Conservation (phyloP, 2,888 invertebrate genomes). For the Muscina levida region DNA sequence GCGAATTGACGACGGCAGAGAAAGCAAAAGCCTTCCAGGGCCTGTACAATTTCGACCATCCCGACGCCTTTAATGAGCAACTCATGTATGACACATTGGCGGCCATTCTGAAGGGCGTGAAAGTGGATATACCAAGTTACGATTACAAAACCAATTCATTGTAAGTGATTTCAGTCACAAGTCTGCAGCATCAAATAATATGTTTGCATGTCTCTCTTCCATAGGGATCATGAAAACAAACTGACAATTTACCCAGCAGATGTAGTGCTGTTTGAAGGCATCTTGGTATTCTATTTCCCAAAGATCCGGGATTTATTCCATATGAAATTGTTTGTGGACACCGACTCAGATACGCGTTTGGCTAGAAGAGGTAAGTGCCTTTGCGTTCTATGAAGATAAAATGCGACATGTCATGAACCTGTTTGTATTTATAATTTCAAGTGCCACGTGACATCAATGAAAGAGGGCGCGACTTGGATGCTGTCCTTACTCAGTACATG, state of each 20-base stretch:
- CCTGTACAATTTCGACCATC: slow-evolving; percentile 99
- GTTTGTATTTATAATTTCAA: slow-evolving; percentile 80
- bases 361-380: slow-evolving; percentile 91
- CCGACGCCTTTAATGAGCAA: slow-evolving; percentile 96
- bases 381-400: neutral
- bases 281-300: slow-evolving; percentile 98
- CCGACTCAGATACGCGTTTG: slow-evolving; percentile 98
- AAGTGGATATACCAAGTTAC: slow-evolving; percentile 95
- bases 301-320: slow-evolving; percentile 96
- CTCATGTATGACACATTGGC: slow-evolving; percentile 89
- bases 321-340: slow-evolving; percentile 99
- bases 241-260: slow-evolving; percentile 96
- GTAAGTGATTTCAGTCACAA: slow-evolving; percentile 80
- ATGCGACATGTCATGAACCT: neutral
- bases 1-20: slow-evolving; percentile 90
- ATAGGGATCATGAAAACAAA: slow-evolving; percentile 83
- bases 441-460: slow-evolving; percentile 98
- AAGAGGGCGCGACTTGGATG: slow-evolving; percentile 94
- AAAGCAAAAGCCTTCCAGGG: slow-evolving; percentile 91
- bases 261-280: slow-evolving; percentile 98
- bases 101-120: slow-evolving; percentile 91
- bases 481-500: slow-evolving; percentile 97
- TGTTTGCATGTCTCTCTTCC: slow-evolving; percentile 67
- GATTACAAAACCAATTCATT: slow-evolving; percentile 95
- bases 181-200: too few species aligned